Base-by-base conservation (phyloP, 2,888 invertebrate species). In the Petrophora chlorosata region DNA sequence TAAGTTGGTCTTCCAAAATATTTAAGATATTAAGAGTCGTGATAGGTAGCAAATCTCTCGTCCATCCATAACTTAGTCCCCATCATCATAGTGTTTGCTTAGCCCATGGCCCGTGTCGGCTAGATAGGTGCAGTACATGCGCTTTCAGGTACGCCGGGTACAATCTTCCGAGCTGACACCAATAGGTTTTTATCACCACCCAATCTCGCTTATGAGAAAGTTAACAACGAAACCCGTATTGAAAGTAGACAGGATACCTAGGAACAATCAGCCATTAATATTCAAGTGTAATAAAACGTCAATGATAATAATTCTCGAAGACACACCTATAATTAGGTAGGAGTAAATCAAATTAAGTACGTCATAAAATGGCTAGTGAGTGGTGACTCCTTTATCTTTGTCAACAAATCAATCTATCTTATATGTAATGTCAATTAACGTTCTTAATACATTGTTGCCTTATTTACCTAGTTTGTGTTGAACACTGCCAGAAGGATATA, bases 111-210 rank as follows among this genome's bases (percentile, higher is more conserved):
- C 82, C 80, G 83, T 80, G 85, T 85, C 82, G 70, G 72, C 61
- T 64, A 85, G 85, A 88, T 88, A 88, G 87, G 84, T 82, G 79
- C 81, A 79, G 81, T 85, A 88, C 88, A 88, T 83, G 85, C 86
- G 83, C 88, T 85, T 87, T 87, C 85, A 88, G 85, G 79, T 83
- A 76, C 80, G 70, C 71, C 80, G 72, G 68, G 74, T 69, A 81
- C 25, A 25, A 25, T 85, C 85, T 82, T 70, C 71, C 75, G 75
- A 74, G 79, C 84, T 85, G 88, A 82, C 88, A 89, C 88, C 88
- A 87, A 89, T 86, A 86, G 75, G 76, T 85, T 87, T 87, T 88
- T 89, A 88, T 88, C 89, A 80, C 77, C 67, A 66, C 79, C 58
- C 74, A 78, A 88, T 88, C 88, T 86, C 64, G 74, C 79, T 74